Evolutionary conservation across 23 tunicate species (phyloP).

Genomic region (Phallusia fumigata): DNA sequence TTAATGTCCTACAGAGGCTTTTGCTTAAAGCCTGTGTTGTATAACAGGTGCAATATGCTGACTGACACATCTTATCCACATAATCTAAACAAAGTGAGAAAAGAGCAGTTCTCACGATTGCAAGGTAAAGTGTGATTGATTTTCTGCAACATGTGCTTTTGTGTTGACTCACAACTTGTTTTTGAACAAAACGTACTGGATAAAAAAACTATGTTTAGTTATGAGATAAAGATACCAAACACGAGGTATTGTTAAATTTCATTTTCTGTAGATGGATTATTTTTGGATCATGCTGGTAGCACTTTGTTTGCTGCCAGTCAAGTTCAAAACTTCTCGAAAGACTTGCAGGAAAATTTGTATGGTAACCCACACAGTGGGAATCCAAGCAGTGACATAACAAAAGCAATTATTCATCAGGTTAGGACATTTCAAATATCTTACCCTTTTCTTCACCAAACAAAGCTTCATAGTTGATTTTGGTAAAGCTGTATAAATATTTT

Average conservation of each 20-base stretch:
- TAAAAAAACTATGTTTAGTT: background rate
- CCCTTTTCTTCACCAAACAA: no score
- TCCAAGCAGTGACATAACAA: conserved; percentile 38
- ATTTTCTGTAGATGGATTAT: conserved; percentile 28
- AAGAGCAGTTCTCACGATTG: background rate
- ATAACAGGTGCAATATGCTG: background rate
- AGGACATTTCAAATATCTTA: no score
- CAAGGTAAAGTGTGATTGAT: background rate
- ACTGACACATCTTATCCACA: background rate
- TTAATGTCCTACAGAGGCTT: no score
- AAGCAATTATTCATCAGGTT: conserved; percentile 37
- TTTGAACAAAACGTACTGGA: no score
- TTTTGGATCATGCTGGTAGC: conserved; percentile 80
- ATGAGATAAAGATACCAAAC: background rate
- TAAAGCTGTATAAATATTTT: no score
- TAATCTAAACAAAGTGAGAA: background rate
- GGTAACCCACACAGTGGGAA: conserved; percentile 83
- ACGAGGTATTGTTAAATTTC: no score
- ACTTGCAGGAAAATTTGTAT: conserved; percentile 52
- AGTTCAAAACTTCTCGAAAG: conserved; percentile 21
- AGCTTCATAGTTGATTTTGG: no score
- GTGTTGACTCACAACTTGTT: no score
- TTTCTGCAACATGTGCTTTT: no score
- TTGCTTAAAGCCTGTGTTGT: background rate
- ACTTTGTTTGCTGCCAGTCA: conserved; percentile 57